These are phyloP conservation scores for Pseudomyrmex flavicornis DNA, from an alignment of 1,140 invertebrate genomes.

Conservation along the genomic window DNA sequence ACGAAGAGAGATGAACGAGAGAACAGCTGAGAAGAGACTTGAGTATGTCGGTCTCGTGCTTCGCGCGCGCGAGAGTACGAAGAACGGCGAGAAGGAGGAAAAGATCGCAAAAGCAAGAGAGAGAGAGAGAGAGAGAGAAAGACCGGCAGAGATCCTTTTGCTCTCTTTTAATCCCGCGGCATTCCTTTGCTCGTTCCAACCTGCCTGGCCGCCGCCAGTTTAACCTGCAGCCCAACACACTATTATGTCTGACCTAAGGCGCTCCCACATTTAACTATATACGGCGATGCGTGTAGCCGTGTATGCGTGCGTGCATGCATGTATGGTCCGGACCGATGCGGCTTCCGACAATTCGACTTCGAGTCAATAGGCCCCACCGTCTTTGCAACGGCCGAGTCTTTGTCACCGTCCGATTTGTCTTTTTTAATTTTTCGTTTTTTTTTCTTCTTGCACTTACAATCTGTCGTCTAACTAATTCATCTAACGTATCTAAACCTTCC, in stretches of 20 bases:
- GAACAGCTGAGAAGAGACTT: slow-evolving; percentile 46
- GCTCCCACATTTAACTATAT: slow-evolving; percentile 83
- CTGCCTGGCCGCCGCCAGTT: slow-evolving; percentile 79
- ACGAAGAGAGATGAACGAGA: neutral
- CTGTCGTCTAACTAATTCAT: neutral
- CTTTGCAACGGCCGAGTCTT: slow-evolving; percentile 6
- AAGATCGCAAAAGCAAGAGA: slow-evolving; percentile 22
- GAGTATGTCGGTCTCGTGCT: slow-evolving; percentile 45
- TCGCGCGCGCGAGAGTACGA: slow-evolving; percentile 18
- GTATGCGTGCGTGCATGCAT: neutral
- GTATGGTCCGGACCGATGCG: neutral
- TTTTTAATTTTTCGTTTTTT: slow-evolving; percentile 21
- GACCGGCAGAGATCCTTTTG: slow-evolving; percentile 61
- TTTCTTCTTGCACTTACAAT: neutral
- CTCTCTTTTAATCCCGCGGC: slow-evolving; percentile 75
- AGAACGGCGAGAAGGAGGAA: slow-evolving; percentile 12
- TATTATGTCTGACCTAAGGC: slow-evolving; percentile 83
- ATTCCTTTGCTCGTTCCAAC: slow-evolving; percentile 81
- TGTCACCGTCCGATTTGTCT: slow-evolving; percentile 14
- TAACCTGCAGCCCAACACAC: slow-evolving; percentile 82
- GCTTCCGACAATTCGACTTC: slow-evolving; percentile 52
- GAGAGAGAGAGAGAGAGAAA: slow-evolving; percentile 46
- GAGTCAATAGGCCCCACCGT: slow-evolving; percentile 60
- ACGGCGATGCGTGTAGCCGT: slow-evolving; percentile 4
- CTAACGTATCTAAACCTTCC: no score